These are phyloP conservation scores for Acrobasis consociella DNA, from an alignment of 2,888 invertebrate species.

Conservation along the genomic window DNA sequence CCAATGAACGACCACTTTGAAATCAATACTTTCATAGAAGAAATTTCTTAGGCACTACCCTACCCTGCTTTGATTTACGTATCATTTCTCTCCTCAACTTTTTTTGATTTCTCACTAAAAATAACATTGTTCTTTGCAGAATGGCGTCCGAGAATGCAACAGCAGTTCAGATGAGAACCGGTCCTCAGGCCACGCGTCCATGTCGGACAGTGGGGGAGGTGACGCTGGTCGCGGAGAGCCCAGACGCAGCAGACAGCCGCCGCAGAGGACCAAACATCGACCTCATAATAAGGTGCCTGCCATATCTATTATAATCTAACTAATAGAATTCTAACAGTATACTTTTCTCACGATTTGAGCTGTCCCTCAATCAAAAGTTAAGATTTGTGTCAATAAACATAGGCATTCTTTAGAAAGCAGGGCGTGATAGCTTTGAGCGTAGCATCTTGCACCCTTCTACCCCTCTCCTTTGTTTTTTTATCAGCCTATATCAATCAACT, in stretches of 20 bases:
- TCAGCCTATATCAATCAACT: too few relatives aligned
- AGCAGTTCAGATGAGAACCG: constrained; percentile 95
- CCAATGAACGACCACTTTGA: too few relatives aligned
- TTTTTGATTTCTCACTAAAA: neutral
- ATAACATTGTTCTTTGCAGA: constrained; percentile 50
- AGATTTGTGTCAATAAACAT: too few relatives aligned
- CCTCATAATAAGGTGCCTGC: constrained; percentile 77
- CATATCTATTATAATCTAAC: too few relatives aligned
- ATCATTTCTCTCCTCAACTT: neutral
- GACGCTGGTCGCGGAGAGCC: constrained; percentile 76
- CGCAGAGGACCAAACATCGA: constrained; percentile 86
- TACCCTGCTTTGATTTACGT: neutral
- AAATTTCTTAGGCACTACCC: neutral
- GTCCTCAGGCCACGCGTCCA: constrained; percentile 96
- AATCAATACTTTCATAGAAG: neutral
- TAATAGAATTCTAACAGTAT: too few relatives aligned
- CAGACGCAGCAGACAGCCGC: constrained; percentile 83
- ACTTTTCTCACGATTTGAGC: too few relatives aligned
- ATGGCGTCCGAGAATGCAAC: constrained; percentile 87
- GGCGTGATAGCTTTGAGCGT: too few relatives aligned
- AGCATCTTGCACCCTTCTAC: too few relatives aligned
- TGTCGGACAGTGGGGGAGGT: constrained; percentile 92
- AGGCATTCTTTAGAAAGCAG: too few relatives aligned
- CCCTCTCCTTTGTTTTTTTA: too few relatives aligned
- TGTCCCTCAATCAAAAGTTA: too few relatives aligned